These are phyloP conservation scores for Premnoplex brunnescens DNA, from an alignment of 2,797 vertebrate genomes.

Conservation along the genomic window DNA sequence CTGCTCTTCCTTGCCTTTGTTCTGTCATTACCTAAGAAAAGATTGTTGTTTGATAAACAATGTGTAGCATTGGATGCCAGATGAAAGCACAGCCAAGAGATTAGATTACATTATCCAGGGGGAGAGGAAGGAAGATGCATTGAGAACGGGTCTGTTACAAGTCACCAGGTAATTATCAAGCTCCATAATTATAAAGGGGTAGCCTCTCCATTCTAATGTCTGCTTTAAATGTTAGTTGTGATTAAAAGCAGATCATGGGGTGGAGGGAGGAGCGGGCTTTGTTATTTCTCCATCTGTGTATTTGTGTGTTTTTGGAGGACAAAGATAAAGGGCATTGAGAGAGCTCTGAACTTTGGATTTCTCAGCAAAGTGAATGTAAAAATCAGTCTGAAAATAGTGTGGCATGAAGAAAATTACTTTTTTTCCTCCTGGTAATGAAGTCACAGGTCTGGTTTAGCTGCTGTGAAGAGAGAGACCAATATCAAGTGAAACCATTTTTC, in stretches of 20 bases:
- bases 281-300: conserved; percentile 9
- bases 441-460: not conserved
- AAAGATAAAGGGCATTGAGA: not conserved
- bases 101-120: conserved; percentile 73
- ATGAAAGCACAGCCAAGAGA: conserved; percentile 73
- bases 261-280: not conserved
- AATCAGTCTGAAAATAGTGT: not conserved
- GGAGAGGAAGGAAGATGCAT: conserved; percentile 64
- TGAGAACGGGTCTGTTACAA: conserved; percentile 51
- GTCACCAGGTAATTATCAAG: conserved; percentile 74
- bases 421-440: not conserved
- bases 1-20: conserved; percentile 70
- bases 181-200: conserved; percentile 65
- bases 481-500: not conserved
- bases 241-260: conserved; percentile 64
- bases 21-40: conserved; percentile 66
- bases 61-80: conserved; percentile 62
- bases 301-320: not conserved
- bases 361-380: not conserved
- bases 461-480: not conserved
- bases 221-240: conserved; percentile 60
- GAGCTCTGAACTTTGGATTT: not conserved
- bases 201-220: conserved; percentile 63
- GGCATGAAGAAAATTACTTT: not conserved
- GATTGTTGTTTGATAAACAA: conserved; percentile 75